Percentiles rank a stretch among this genome's conserved stretches.
Conservation (phyloP, 2,113 vertebrate species). For the Leptodactylus fuscus region DNA sequence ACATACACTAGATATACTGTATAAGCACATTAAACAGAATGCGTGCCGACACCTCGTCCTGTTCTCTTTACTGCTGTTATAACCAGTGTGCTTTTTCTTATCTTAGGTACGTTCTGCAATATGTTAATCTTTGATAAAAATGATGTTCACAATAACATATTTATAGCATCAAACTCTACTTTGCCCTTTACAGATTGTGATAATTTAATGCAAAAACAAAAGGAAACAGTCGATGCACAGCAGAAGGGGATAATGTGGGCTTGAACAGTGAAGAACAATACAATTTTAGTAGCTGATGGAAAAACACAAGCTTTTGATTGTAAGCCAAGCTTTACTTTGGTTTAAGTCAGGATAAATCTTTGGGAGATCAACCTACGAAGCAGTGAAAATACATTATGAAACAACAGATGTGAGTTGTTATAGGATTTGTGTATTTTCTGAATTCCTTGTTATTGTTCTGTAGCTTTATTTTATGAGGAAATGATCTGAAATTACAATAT, state of each 20-base stretch:
- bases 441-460: background rate
- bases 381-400: slow-evolving; percentile 17
- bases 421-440: background rate
- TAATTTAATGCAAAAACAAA: slow-evolving; percentile 17
- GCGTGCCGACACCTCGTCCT: background rate
- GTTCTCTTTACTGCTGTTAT: background rate
- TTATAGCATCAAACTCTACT: background rate
- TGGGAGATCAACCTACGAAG: background rate
- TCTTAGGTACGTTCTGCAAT: slow-evolving; percentile 6
- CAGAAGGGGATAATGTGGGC: slow-evolving; percentile 23
- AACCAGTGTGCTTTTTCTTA: background rate
- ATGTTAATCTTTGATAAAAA: slow-evolving; percentile 25
- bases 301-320: slow-evolving; percentile 32
- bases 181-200: slow-evolving; percentile 3
- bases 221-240: slow-evolving; percentile 19
- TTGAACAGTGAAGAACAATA: slow-evolving; percentile 30
- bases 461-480: background rate
- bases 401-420: background rate
- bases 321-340: slow-evolving; percentile 16
- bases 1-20: too few relatives aligned
- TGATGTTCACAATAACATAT: slow-evolving; percentile 6
- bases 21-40: background rate
- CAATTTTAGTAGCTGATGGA: slow-evolving; percentile 1
- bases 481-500: background rate
- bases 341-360: slow-evolving; percentile 14